These are phyloP conservation scores for Neomonachus schauinslandi DNA, from an alignment of 2,113 vertebrate genomes.

Conservation along the genomic window DNA sequence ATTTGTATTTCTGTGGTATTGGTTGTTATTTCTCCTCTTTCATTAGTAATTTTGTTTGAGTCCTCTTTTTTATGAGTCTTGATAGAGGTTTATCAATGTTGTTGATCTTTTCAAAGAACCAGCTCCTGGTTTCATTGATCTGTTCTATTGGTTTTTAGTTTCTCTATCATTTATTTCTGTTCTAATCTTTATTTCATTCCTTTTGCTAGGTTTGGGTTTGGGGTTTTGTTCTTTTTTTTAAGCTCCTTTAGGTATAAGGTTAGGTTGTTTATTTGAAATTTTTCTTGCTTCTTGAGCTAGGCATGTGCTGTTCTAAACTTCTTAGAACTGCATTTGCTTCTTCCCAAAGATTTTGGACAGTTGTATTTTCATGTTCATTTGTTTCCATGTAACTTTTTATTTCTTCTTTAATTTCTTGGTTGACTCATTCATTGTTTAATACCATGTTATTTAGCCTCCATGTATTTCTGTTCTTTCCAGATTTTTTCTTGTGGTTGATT, in stretches of 20 bases:
- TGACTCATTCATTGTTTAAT: not conserved
- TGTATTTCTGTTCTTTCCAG: not conserved
- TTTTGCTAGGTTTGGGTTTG: not conserved
- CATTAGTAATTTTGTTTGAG: not conserved
- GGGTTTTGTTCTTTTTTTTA: not conserved
- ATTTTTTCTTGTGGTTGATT: not conserved
- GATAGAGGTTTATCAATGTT: not conserved
- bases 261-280: not conserved
- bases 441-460: not conserved
- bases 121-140: not conserved
- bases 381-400: not conserved
- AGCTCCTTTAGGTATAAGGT: not conserved
- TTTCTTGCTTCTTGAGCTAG: not conserved
- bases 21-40: not conserved
- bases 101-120: not conserved
- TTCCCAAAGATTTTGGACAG: not conserved
- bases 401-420: not conserved
- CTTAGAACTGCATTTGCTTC: not conserved
- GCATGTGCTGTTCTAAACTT: not conserved
- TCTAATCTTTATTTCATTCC: not conserved
- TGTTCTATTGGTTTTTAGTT: not conserved
- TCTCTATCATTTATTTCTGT: not conserved
- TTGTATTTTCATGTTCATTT: not conserved
- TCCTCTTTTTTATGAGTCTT: not conserved
- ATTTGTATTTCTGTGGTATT: not conserved